Evolutionary conservation across 1,140 invertebrate genomes (phyloP), one percentile per base, ranked within the genome.

Genomic region (Pemphigus obesinymphae): DNA sequence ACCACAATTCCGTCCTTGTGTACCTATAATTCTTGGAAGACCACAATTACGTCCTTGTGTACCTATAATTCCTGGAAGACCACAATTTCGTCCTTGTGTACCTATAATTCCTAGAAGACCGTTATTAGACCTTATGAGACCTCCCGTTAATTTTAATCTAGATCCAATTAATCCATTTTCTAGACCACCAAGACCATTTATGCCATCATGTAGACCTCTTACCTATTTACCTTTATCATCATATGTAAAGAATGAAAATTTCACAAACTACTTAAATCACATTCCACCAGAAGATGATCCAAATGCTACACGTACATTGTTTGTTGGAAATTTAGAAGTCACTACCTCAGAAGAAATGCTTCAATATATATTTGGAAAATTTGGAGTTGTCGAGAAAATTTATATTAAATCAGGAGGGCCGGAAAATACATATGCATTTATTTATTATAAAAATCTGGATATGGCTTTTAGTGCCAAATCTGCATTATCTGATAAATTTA

Each of bases 341-440:
- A 97, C 97, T 84, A 98, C 99, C 84, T 94, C 95, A 37, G 96
- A 99, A 86, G 95, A 96, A 84, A 96, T 98, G 85, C 87, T 99
- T 15, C 88, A 95, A 15, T 90, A 96, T 83, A 97, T 98, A 82
- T 99, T 99, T 89, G 95, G 95, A 76, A 92, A 95, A 68, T 99
- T 96, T 89, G 98, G 98, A 37, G 92, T 94, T 83, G 95, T 99
- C 40, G 97, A 99, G 87, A 97, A 99, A 86, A 97, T 99, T 86
- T 97, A 99, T 87, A 98, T 99, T 43, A 99, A 99, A 87, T 94
- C 96, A 2, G 96, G 96, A 0, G 96, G 96, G 3, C 96, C 95
- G 11, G 97, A 97, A 11, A 99, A 99, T 90, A 96, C 97, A 0
- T 99, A 98, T 89, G 97, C 97, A 37, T 99, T 99, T 89, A 95